These are phyloP conservation scores for Lycia hirtaria DNA, from an alignment of 2,888 invertebrate species.

Conservation along the genomic window DNA sequence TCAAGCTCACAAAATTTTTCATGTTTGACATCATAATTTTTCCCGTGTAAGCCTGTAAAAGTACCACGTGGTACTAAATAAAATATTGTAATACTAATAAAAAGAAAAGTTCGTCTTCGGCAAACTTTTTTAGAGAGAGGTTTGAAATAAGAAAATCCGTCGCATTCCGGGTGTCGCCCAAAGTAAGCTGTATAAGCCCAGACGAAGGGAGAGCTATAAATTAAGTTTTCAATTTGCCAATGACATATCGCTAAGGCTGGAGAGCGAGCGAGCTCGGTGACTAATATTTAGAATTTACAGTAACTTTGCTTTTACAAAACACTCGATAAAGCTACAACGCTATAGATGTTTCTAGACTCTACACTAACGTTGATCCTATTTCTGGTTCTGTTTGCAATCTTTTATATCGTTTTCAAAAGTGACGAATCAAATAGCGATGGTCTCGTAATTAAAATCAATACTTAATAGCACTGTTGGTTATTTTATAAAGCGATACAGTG, in stretches of 20 bases:
- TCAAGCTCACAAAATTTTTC: too few relatives aligned
- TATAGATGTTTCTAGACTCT: not conserved
- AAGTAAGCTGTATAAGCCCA: slow-evolving; percentile 68
- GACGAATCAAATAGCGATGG: too few relatives aligned
- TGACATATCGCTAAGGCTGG: slow-evolving; percentile 68
- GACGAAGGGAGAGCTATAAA: slow-evolving; percentile 67
- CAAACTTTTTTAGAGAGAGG: slow-evolving; percentile 31
- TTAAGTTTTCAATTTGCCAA: slow-evolving; percentile 76
- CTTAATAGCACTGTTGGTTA: not conserved
- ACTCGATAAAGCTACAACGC: slow-evolving; percentile 19
- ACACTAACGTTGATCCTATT: too few relatives aligned
- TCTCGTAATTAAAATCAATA: too few relatives aligned
- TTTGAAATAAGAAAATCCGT: slow-evolving; percentile 60
- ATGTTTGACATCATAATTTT: too few relatives aligned
- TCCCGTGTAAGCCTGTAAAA: too few relatives aligned
- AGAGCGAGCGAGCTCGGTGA: slow-evolving; percentile 44
- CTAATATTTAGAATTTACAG: slow-evolving; percentile 47
- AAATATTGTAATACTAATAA: too few relatives aligned
- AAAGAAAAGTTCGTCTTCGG: slow-evolving; percentile 16
- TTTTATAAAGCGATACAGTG: too few relatives aligned
- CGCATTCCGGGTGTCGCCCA: slow-evolving; percentile 59
- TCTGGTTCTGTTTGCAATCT: too few relatives aligned
- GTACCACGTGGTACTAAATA: too few relatives aligned
- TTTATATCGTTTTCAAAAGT: too few relatives aligned
- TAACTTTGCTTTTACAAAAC: slow-evolving; percentile 42